A percentile compares a stretch with the other conserved stretches of the same genome.
These are phyloP conservation scores for Delphinapterus leucas DNA, from an alignment of 2,113 vertebrate genomes.

Conservation along the genomic window DNA sequence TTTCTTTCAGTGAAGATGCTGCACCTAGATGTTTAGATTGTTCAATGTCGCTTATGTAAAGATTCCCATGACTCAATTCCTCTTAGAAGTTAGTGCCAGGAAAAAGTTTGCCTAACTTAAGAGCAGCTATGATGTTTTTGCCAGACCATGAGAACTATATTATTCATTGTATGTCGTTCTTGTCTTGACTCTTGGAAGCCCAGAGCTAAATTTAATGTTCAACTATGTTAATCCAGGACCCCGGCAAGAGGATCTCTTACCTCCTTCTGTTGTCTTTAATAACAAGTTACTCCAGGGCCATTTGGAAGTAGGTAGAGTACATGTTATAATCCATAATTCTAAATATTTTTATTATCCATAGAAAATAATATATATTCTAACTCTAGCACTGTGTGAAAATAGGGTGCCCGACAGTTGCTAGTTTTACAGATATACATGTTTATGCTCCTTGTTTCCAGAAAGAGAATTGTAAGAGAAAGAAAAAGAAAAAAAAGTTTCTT, in stretches of 20 bases:
- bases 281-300: not conserved
- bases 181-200: slow-evolving; percentile 34
- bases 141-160: slow-evolving; percentile 4
- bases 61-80: slow-evolving; percentile 34
- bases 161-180: slow-evolving; percentile 16
- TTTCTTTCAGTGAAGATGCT: not conserved
- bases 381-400: slow-evolving; percentile 9
- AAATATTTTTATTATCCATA: not conserved
- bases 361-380: not conserved
- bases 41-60: slow-evolving; percentile 22
- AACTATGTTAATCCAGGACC: not conserved
- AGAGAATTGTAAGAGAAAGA: not conserved
- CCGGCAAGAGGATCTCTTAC: not conserved
- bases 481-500: not conserved
- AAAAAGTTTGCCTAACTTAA: slow-evolving; percentile 42
- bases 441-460: not conserved
- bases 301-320: not conserved
- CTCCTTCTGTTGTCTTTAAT: not conserved
- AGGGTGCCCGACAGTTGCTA: not conserved
- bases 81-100: slow-evolving; percentile 46
- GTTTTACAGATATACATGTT: not conserved
- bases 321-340: not conserved
- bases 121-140: not conserved
- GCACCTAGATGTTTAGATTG: not conserved
- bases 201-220: not conserved